Evolutionary conservation across 1,140 invertebrate genomes (phyloP), one percentile per base, ranked within the genome.

Genomic region (Pararge aegeria): DNA sequence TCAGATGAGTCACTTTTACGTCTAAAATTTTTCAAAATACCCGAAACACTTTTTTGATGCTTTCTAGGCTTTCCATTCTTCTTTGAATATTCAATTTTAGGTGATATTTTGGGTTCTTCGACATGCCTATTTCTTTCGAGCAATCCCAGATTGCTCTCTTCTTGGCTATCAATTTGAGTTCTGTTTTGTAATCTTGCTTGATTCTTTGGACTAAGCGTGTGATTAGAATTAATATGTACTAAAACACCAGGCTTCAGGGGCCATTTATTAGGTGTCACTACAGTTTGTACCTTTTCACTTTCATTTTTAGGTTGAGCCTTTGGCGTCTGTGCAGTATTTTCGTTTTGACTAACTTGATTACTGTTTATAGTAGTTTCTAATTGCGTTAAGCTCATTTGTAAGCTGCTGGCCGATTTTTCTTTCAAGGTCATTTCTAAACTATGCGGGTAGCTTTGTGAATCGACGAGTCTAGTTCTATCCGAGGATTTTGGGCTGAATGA

Each of bases 171-270:
- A 52, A 55, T 64, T 30, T 66, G 60, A 13, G 53, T 54, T 30
- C 55, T 62, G 57, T 69, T 67, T 69, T 87, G 73, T 55, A 88
- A 67, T 59, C 80, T 78, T 10, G 82, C 80, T 70, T 88, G 83
- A 68, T 90, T 91, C 74, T 91, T 91, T 20, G 90, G 90, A 73
- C 90, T 90, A 0, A 91, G 64, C 0, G 90, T 89, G 51, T 90
- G 90, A 62, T 90, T 91, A 12, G 90, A 90, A 68, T 96, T 96
- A 30, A 97, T 94, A 86, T 97, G 96, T 42, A 97, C 94, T 70
- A 97, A 91, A 40, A 97, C 96, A 21, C 96, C 96, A 1, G 96
- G 96, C 75, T 96, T 95, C 56, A 97, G 89, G 20, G 96, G 96
- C 96, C 96, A 97, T 73, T 96, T 95, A 64, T 92, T 94, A 12